Base-by-base conservation (phyloP, 2,113 vertebrate species). In the Rallus limicola region DNA sequence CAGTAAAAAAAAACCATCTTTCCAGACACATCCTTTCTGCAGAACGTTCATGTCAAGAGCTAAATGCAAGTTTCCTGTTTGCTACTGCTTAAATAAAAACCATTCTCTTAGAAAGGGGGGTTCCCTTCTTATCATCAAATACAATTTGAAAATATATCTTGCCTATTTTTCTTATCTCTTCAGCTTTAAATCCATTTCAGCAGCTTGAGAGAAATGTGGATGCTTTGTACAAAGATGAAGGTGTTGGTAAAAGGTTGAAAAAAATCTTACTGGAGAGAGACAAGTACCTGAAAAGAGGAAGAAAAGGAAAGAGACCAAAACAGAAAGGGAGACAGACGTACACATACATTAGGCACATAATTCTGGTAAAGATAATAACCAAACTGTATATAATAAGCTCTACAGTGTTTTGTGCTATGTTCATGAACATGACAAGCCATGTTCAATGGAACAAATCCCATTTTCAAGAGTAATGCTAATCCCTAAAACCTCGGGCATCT, bases 181-280 rank as follows among this genome's bases (percentile, higher is more conserved):
- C 71, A 65, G 79, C 55, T 88, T 86, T 86, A 92, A 94, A 86
- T 86, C 38, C 68, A 84, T 83, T 88, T 81, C 62, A 88, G 56
- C 64, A 82, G 69, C 68, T 77, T 40, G 20, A 83, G 38, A 81
- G 58, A 80, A 94, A 84, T 4, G 26, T 8, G 33, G 38, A 44
- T 93, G 11, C 33, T 70, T 0, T 0, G 12, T 63, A 10, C 44
- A 70, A 86, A 94, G 56, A 75, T 28, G 40, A 88, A 81, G 72
- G 60, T 1, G 3, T 20, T 74, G 52, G 36, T 71, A 90, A 79
- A 85, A 76, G 56, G 25, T 52, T 80, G 56, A 36, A 52, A 91
- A 52, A 91, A 86, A 59, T 19, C 38, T 17, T 21, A 24, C 13
- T 55, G 48, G 68, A 81, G 56, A 53, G 52, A 90, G 29, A 16